phyloP scores from a whole-genome alignment of 2,888 invertebrate species.

The Acheta domesticus region DNA sequence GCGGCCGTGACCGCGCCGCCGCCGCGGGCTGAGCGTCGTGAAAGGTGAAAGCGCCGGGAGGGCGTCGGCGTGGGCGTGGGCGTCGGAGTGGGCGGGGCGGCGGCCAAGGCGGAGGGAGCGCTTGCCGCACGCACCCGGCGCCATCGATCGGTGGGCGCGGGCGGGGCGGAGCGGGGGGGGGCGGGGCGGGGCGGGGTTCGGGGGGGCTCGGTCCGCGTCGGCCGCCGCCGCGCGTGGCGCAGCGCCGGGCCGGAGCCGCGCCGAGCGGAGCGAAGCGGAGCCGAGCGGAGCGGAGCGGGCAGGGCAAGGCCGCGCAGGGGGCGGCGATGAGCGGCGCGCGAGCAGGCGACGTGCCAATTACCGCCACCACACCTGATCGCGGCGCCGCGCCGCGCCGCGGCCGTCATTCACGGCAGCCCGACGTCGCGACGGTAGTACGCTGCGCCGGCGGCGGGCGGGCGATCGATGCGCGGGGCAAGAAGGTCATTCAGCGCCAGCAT shows the following conservation, averaged over 20 bases:
- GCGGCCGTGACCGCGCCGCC: neutral
- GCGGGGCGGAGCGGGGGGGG: conserved; percentile 18
- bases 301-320: neutral
- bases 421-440: conserved; percentile 19
- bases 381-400: conserved; percentile 2
- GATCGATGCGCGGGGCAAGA: neutral
- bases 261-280: no score
- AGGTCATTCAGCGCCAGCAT: neutral
- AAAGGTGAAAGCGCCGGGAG: neutral
- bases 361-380: conserved; percentile 2
- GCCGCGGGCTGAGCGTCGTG: neutral
- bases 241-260: conserved; percentile 54
- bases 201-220: neutral
- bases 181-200: neutral
- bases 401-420: neutral
- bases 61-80: neutral
- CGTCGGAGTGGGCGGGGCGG: neutral
- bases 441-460: neutral
- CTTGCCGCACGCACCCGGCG: neutral
- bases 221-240: conserved; percentile 43
- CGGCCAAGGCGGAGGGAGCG: neutral
- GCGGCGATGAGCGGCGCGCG: conserved; percentile 12
- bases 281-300: no score
- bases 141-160: neutral
- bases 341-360: conserved; percentile 11